Percentiles rank a stretch among this genome's conserved stretches.
Conservation (phyloP, 1,140 invertebrate species). For the Drosophila oshimai region DNA sequence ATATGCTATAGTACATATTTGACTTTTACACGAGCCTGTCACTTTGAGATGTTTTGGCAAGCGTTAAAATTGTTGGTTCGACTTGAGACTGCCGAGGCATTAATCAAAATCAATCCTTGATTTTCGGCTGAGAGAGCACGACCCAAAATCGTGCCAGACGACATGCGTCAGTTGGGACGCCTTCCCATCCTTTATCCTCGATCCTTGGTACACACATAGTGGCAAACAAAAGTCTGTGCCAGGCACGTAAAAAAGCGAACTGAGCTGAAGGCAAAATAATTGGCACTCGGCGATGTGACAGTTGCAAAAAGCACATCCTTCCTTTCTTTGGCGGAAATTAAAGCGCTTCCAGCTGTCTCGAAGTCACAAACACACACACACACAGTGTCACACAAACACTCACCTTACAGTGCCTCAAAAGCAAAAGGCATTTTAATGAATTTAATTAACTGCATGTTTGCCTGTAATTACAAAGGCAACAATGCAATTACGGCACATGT, state of each 20-base stretch:
- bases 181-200: background rate
- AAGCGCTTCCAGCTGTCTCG: slow-evolving; percentile 39
- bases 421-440: slow-evolving; percentile 78
- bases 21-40: slow-evolving; percentile 36
- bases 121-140: no score
- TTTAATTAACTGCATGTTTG: slow-evolving; percentile 80
- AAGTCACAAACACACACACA: background rate
- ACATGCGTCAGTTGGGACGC: slow-evolving; percentile 25
- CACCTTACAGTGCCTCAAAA: slow-evolving; percentile 43
- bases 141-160: slow-evolving; percentile 34
- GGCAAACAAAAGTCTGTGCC: slow-evolving; percentile 9
- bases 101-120: slow-evolving; percentile 69
- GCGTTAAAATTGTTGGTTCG: slow-evolving; percentile 54
- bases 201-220: no score
- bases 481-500: slow-evolving; percentile 68
- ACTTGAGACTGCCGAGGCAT: slow-evolving; percentile 33
- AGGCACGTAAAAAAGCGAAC: slow-evolving; percentile 27
- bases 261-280: slow-evolving; percentile 22
- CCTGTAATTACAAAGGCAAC: slow-evolving; percentile 72
- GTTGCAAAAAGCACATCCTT: slow-evolving; percentile 19
- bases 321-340: slow-evolving; percentile 55
- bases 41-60: slow-evolving; percentile 46
- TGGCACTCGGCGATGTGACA: slow-evolving; percentile 24
- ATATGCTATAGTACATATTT: background rate
- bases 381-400: background rate